Percentiles rank a stretch among this genome's conserved stretches.
Conservation (phyloP, 2,888 invertebrate genomes). For the Phortica okadai region DNA sequence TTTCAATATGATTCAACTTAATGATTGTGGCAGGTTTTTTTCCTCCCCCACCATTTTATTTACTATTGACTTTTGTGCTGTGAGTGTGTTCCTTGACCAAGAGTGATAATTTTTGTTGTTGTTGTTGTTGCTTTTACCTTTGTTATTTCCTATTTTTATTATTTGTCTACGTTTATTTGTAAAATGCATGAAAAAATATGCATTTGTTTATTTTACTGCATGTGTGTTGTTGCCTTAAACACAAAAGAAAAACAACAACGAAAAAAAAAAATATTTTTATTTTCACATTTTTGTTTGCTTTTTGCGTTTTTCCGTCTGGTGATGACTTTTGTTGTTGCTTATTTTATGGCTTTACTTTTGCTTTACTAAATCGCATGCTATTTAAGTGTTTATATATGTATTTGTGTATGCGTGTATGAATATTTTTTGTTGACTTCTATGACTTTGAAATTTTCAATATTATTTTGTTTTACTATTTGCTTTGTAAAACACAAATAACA, state of each 20-base stretch:
- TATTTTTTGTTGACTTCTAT: not conserved
- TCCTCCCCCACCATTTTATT: not conserved
- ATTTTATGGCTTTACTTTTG: constrained; percentile 11
- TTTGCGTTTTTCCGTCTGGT: not conserved
- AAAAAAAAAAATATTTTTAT: not conserved
- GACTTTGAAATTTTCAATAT: not conserved
- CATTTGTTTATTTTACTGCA: not conserved
- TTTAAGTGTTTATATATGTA: not conserved
- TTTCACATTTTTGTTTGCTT: constrained; percentile 17
- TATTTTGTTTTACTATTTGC: not conserved
- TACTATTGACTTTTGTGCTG: not conserved
- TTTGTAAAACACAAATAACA: not conserved
- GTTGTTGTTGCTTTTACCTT: not conserved
- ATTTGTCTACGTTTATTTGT: not conserved
- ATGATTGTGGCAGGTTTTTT: not conserved
- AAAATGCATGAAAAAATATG: not conserved
- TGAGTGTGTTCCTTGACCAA: not conserved
- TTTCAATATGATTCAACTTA: not conserved
- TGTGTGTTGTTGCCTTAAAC: not conserved
- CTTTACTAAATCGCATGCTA: constrained; percentile 5
- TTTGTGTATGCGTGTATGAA: not conserved
- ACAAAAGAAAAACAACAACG: too few relatives aligned
- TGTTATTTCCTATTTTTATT: not conserved
- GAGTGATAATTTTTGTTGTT: not conserved
- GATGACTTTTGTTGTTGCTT: constrained; percentile 7